Base-by-base conservation (phyloP, 2,797 vertebrate genomes). In the Acrossocheilus fasciatus region DNA sequence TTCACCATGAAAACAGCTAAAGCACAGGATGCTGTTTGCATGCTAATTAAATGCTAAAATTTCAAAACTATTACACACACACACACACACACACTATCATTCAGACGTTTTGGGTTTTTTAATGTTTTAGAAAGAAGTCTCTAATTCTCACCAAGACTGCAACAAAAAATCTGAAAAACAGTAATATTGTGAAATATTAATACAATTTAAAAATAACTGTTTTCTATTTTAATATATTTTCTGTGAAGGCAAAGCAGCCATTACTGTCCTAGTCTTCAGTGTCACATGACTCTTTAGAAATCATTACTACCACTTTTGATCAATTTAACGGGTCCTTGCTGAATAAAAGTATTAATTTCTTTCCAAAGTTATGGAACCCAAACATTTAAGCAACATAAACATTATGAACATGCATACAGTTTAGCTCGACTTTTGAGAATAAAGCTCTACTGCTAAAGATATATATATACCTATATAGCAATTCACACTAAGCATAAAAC, bases 31-130 rank as follows among this genome's bases (percentile, higher is more conserved):
- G 15, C 30, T 36, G 30, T 36, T 9, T 9, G 30, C 14, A 34
- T 34, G 11, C 30, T 34, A 66, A 66, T 34, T 66, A 34, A 34
- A 34, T 30, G 26, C 62, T 30, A 64, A 30, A 1, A 64, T 30
- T 6, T 64, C 2, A 30, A 64, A 14, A 30, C 62, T 30, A 64
- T 3, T 7, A 12, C 23, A 59, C 57, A n/a, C 57, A 59, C 23
- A 59, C 23, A 59, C 26, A 26, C 26, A 26, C 18, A 9, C 7
- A 57, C 23, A 4, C 9, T 11, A n/a, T 59, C 9, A 59, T n/a
- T n/a, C 23, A n/a, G 10, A 59, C 2, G 8, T 10, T 59, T 4
- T 9, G 1, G 0, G 0, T 11, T n/a, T n/a, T 59, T 59, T n/a
- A 0, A 59, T 59, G 20, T 4, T n/a, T 59, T 3, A n/a, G 20